Base-by-base conservation (phyloP, 2,888 invertebrate species). In the Machimus atricapillus region DNA sequence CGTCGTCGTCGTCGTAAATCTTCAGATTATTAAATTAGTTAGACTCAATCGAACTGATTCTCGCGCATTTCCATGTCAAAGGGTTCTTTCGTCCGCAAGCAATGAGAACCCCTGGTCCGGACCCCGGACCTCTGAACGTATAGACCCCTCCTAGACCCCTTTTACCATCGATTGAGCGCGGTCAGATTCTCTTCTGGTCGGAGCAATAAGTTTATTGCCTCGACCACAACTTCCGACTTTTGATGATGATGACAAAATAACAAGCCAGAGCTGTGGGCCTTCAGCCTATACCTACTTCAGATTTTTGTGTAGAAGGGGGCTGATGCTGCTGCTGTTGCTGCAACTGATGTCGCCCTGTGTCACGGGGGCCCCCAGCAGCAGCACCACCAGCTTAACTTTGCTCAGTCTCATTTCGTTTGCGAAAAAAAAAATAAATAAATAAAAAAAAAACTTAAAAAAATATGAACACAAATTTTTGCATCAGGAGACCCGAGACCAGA, bases 211-310 rank as follows among this genome's bases (percentile, higher is more conserved):
- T 85, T 85, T 85, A 74, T 85, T 85, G 85, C 85, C 85, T 85
- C 85, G 85, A 74, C 85, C 19, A 52, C 58, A 86, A 86, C 86
- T 86, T 86, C 86, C 86, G 86, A 86, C 86, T 86, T 86, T 86
- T 86, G 78, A 86, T 86, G 78, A 78, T 79, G 78, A 86, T 86
- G 78, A 78, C 79, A 86, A 77, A 79, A 77, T 85, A 85, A 85
- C 46, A 74, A 74, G 52, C 46, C 85, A 74, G 52, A 52, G 52
- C n/a, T n/a, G 40, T 40, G 52, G 31, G 66, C 66, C 23, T 52
- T 43, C 27, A 85, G 52, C 43, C 43, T 31, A 31, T 31, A 31
- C 1, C 1, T 43, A 85, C 85, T 85, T 85, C 85, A 85, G 85
- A 74, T 74, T 74, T 85, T 46, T 23, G 74, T 46, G 46, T 5